Evolutionary conservation across 37 sponge, comb jelly and placozoan species (phyloP).

Genomic region (Aplysina aerophoba): DNA sequence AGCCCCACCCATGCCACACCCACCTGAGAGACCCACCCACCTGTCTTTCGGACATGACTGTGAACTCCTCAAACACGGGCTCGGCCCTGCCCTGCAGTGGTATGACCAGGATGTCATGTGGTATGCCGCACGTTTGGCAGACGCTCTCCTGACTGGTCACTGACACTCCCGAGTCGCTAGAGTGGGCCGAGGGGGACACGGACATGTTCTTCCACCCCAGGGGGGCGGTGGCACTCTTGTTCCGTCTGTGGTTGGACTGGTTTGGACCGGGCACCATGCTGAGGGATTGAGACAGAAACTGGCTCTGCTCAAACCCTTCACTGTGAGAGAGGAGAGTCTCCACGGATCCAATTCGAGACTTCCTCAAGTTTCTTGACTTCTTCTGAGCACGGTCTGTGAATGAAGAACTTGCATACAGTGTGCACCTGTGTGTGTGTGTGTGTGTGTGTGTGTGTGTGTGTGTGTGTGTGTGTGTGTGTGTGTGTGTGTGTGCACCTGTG

Average conservation of each 20-base stretch:
- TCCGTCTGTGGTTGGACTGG: background rate
- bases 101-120: conserved; percentile 25
- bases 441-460: too few species aligned
- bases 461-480: too few species aligned
- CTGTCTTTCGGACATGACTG: conserved; percentile 17
- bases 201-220: background rate
- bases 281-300: too few species aligned
- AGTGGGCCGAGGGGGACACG: background rate
- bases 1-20: too few species aligned
- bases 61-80: conserved; percentile 10
- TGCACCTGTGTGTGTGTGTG: too few species aligned
- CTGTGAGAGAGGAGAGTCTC: background rate
- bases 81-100: background rate
- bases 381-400: too few species aligned
- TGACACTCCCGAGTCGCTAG: too few species aligned
- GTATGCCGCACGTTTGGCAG: background rate
- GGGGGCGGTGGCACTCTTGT: conserved; percentile 21
- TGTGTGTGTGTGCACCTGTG: too few species aligned
- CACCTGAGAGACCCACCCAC: conserved; percentile 15
- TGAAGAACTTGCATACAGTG: too few species aligned
- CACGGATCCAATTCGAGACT: background rate
- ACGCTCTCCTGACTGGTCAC: too few species aligned
- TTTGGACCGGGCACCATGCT: background rate
- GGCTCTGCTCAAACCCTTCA: background rate
- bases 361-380: background rate